Evolutionary conservation across 2,888 invertebrate genomes (phyloP), one percentile per base, ranked within the genome.

Genomic region (Hipparchia semele): DNA sequence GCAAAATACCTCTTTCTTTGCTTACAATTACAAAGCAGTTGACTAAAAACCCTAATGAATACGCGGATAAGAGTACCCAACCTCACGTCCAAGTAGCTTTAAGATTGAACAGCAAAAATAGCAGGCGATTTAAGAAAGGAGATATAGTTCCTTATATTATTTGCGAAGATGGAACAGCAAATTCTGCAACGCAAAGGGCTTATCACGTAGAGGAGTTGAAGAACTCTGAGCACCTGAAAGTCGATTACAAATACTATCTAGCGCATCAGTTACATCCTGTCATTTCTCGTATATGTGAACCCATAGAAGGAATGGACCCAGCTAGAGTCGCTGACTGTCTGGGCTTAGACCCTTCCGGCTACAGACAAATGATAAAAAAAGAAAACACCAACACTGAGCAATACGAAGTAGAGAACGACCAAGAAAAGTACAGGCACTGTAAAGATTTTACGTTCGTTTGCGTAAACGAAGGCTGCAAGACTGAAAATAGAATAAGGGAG

Each of bases 191-290:
- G 7, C 99, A 99, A 89, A 94, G 99, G 82, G 99, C 98, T 0
- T 99, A 99, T 87, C 99, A 99, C 86, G 94, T 98, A 66, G 98
- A 98, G 77, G 99, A 99, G 87, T 87, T 98, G 58, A 97, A 97
- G 85, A 96, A 95, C 78, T 94, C 89, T 6, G 96, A 96, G 68
- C 87, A 89, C 62, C 90, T 98, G 1, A 96, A 96, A 87, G 94
- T 98, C 2, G 99, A 99, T 88, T 95, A 95, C 2, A 95, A 96
- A 79, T 99, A 99, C 90, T 99, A 99, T 90, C 93, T 99, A 78
- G 95, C 97, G 0, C 97, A 98, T 84, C 99, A 99, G 93, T 95
- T 99, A 61, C 99, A 99, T 88, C 99, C 99, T 0, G 99, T 99
- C 0, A 97, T 99, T 75, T 96, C 98, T 49, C 95, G 99, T 79